Evolutionary conservation across 2,888 invertebrate genomes (phyloP), one percentile per base, ranked within the genome.

Genomic region (Silvanus unidentatus): DNA sequence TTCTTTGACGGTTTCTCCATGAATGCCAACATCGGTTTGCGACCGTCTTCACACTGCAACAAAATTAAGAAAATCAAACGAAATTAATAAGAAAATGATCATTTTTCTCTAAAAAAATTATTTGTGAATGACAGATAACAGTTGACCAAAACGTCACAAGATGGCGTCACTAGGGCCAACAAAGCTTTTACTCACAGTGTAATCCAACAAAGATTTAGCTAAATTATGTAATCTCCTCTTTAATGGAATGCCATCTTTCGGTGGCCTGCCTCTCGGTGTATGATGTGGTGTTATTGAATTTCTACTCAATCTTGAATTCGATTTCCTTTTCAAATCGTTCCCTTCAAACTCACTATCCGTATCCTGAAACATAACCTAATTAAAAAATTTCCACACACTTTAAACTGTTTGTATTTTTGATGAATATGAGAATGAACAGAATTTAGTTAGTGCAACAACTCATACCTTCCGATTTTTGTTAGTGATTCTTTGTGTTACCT

Each of bases 1-100:
- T 95, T 93, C 68, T 89, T 88, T 16, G 93, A 93, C 0, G 99
- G 98, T 63, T 96, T 91, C 69, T 94, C 93, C 89, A 97, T 89
- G 67, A 99, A 99, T 58, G 92, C 81, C 44, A 91, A 74, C 76
- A 95, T 89, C 0, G 94, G 88, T 58, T 88, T 84, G 10, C 97
- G 77, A 0, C 89, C 91, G 58, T 86, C 87, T 34, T 80, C 79
- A 58, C 80, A 81, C 82, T 80, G 59, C 36, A 70, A 70, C 49
- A 43, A 47, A 51, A 44, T 39, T n/a, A n/a, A n/a, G n/a, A n/a
- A n/a, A n/a, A n/a, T n/a, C n/a, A n/a, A n/a, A n/a, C n/a, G n/a
- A n/a, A n/a, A n/a, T n/a, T n/a, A 43, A 16, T 11, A 16, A 6
- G 4, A 37, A 15, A 32, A 12, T 37, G 10, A 37, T 16, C 10